Conservation (phyloP, 2,888 invertebrate species). For the Cephus spinipes region DNA sequence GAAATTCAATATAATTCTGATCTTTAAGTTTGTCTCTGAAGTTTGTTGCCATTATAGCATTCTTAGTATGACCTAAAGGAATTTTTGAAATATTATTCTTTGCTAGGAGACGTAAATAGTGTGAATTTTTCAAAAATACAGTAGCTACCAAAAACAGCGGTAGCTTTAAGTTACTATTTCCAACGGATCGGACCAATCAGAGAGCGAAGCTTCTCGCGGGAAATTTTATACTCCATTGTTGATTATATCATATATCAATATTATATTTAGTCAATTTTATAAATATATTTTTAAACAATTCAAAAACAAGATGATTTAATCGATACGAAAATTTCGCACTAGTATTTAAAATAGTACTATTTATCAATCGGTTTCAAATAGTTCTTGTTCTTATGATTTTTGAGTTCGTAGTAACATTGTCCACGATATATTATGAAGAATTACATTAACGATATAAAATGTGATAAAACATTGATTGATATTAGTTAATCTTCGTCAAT, state of each 20-base stretch:
- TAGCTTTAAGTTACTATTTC: not conserved
- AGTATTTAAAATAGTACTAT: not conserved
- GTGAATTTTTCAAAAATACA: not conserved
- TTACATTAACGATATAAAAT: not conserved
- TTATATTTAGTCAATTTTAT: not conserved
- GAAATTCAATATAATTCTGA: not conserved
- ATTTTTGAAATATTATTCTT: not conserved
- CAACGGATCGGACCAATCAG: not conserved
- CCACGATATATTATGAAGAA: not conserved
- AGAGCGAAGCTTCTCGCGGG: not conserved
- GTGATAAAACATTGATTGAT: not conserved
- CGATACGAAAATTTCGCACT: not conserved
- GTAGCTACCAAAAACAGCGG: not conserved
- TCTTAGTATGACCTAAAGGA: not conserved
- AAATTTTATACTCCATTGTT: not conserved
- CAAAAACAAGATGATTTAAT: not conserved
- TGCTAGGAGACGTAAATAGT: not conserved
- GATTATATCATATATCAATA: not conserved
- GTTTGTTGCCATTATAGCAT: not conserved
- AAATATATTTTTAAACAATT: not conserved
- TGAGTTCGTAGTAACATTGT: not conserved
- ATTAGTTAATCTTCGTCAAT: not conserved
- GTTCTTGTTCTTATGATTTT: not conserved
- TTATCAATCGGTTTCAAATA: not conserved
- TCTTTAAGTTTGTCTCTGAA: not conserved